Base-by-base conservation (phyloP, 2,888 invertebrate genomes). In the Plagodis dolabraria region DNA sequence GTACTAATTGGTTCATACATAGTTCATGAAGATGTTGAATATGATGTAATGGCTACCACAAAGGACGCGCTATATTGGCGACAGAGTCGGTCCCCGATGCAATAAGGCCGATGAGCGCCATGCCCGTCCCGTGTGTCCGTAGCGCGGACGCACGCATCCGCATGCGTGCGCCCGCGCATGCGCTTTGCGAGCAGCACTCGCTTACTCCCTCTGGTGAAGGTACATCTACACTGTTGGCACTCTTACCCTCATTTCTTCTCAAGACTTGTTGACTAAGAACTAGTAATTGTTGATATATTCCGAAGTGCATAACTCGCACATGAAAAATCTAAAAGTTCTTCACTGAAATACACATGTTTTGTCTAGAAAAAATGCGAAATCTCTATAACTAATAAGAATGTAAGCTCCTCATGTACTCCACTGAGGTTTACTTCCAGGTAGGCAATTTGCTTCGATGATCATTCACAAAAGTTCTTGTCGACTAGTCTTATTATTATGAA, bases 141-240 rank as follows among this genome's bases (percentile, higher is more conserved):
- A 82, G 76, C 80, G 83, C 82, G 84, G 75, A 74, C 58, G 58
- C 58, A 59, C 78, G 73, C 80, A 81, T 83, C 78, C 79, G 73
- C 71, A 69, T 78, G 76, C 80, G 76, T 73, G 79, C 79, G 80
- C 68, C 75, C 74, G 81, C 80, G 86, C 79, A 83, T 78, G 86
- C 82, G 89, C 92, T 89, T 89, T 76, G 86, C 85, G 87, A 87
- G 85, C 89, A 87, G 85, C 91, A 88, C 92, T 89, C 89, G 91
- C 92, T 92, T 92, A 66, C 72, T 76, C 79, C 83, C 83, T 77
- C 77, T 82, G 85, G 83, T 86, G 80, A 83, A 82, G 79, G 81
- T 47, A 22, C 48, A 75, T 72, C 81, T 87, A 77, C 85, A 82
- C 81, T 86, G 84, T 87, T 72, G 80, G 82, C 84, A 85, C 84